Evolutionary conservation across 1,140 invertebrate species (phyloP).

Genomic region (Trissolcus basalis): DNA sequence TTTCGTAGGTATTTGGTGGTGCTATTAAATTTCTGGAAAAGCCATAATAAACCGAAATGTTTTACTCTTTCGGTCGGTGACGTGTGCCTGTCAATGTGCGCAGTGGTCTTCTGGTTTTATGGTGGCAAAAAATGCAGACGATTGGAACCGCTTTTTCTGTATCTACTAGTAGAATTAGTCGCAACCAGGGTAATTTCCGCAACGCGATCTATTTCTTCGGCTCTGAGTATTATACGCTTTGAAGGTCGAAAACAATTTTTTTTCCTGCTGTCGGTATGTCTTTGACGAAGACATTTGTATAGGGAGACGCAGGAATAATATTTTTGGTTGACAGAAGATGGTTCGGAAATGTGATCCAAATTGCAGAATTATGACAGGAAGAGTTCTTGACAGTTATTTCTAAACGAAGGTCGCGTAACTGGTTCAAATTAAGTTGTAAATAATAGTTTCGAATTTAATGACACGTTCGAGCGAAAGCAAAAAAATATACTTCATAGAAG

Average conservation of each 20-base stretch:
- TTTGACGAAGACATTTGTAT: constrained; percentile 37
- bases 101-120: constrained; percentile 64
- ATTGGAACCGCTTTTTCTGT: constrained; percentile 62
- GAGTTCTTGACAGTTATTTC: constrained; percentile 35
- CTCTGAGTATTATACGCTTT: constrained; percentile 42
- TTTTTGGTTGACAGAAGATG: constrained; percentile 34
- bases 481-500: constrained; percentile 25
- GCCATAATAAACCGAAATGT: constrained; percentile 65
- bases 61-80: constrained; percentile 30
- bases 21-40: constrained; percentile 74
- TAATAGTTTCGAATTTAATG: constrained; percentile 23
- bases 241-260: constrained; percentile 22
- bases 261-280: constrained; percentile 18
- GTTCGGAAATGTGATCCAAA: constrained; percentile 29
- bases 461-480: constrained; percentile 20
- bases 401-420: constrained; percentile 6
- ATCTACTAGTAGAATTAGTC: constrained; percentile 32
- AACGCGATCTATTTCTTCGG: constrained; percentile 33
- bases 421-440: constrained; percentile 42
- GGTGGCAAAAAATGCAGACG: constrained; percentile 64
- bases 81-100: constrained; percentile 43
- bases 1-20: constrained; percentile 63
- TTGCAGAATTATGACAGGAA: constrained; percentile 48
- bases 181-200: constrained; percentile 50
- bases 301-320: constrained; percentile 24